Conservation (phyloP, 2,888 invertebrate genomes). For the Xiphydria camelus region DNA sequence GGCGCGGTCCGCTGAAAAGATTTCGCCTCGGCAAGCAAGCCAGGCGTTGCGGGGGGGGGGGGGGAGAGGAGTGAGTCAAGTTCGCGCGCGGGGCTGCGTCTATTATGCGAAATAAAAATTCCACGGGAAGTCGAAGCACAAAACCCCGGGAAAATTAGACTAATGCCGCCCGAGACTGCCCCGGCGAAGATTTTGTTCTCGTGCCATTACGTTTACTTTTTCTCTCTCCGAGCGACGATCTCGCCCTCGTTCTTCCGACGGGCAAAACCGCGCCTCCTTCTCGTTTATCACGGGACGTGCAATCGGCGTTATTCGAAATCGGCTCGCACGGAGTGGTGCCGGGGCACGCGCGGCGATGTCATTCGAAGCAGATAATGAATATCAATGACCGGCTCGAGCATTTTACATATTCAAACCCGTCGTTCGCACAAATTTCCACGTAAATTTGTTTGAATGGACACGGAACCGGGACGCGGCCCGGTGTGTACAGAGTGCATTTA, state of each 20-base stretch:
- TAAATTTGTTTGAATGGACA: constrained; percentile 13
- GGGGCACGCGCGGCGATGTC: neutral
- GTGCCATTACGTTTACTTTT: too few species aligned
- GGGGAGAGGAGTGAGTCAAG: too few species aligned
- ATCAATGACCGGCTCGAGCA: neutral
- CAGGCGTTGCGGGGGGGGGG: too few species aligned
- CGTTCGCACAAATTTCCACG: constrained; percentile 2
- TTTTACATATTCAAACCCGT: constrained; percentile 1
- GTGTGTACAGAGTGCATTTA: constrained; percentile 8
- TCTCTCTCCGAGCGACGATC: too few species aligned
- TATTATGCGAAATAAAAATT: constrained; percentile 24
- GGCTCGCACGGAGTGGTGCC: too few species aligned
- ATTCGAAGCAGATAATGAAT: neutral
- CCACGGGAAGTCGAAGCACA: constrained; percentile 18
- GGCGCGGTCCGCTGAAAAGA: too few species aligned
- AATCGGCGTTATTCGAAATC: neutral
- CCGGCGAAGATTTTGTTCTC: too few species aligned
- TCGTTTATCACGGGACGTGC: too few species aligned
- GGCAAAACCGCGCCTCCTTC: too few species aligned
- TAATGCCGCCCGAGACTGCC: neutral
- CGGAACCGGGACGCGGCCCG: neutral
- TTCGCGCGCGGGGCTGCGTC: constrained; percentile 18
- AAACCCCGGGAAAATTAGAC: constrained; percentile 4
- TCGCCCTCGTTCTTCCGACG: too few species aligned
- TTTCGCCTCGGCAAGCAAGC: too few species aligned